Evolutionary conservation across 1,140 invertebrate genomes (phyloP), one percentile per base, ranked within the genome.

Genomic region (Euglossa dilemma): DNA sequence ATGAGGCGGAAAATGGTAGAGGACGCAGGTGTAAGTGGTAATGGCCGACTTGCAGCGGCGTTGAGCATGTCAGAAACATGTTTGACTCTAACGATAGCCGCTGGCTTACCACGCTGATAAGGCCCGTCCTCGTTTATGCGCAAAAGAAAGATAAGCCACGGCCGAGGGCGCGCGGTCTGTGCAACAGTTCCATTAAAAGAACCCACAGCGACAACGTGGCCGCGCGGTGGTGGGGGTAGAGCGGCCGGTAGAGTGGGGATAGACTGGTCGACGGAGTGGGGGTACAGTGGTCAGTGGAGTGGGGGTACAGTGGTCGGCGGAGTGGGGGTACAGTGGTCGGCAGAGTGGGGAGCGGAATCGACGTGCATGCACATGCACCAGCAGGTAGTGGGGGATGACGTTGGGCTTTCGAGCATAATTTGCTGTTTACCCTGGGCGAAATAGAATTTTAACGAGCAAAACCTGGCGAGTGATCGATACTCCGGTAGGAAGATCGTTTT

Each of bases 71-170:
- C 80, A 70, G 81, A 23, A 61, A 70, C 85, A 61, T 87, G 85
- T 87, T 56, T 47, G 67, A 80, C 64, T 84, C 61, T 80, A 87
- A 87, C 82, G 85, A 87, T 88, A 87, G 47, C 85, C 76, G 57
- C 73, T 79, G 84, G 85, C 77, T 84, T 74, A 28, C 23, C 61
- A 25, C 36, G 64, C 66, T 72, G 86, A 87, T 87, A 87, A 87
- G 85, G 64, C 45, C 61, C 56, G 74, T 59, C 70, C 82, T 79
- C 57, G 84, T 84, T 86, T 83, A 80, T 74, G 59, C 71, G 73
- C 57, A 78, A 52, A 83, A 87, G 70, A 77, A 87, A 87, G 85
- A 87, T 84, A 87, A 87, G 75, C 81, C 63, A 54, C 76, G 59
- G 43, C 23, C 73, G 56, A 79, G 69, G 67, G 80, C 81, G 61